Percentiles rank a stretch among this genome's conserved stretches.
phyloP scores from a whole-genome alignment of 2,113 vertebrate species.

The Ciconia boyciana region DNA sequence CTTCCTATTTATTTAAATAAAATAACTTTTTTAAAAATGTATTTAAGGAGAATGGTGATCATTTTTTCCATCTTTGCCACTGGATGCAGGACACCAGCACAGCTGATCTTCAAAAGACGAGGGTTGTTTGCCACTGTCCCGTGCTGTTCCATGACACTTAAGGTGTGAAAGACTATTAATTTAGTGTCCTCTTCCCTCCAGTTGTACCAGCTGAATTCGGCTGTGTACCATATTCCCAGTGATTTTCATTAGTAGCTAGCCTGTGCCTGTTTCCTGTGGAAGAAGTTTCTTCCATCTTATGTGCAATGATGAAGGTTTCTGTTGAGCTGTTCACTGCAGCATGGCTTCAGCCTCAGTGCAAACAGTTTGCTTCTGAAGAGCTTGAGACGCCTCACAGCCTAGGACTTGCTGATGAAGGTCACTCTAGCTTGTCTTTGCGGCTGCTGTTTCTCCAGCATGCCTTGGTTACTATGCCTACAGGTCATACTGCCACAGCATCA shows the following conservation, averaged over 20 bases:
- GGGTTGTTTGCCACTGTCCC: not conserved
- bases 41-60: not conserved
- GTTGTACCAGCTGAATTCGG: not conserved
- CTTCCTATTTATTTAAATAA: not conserved
- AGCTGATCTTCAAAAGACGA: not conserved
- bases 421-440: not conserved
- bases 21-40: not conserved
- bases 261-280: not conserved
- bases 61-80: not conserved
- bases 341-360: not conserved
- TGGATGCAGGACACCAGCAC: not conserved
- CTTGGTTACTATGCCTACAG: not conserved
- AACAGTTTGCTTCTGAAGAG: not conserved
- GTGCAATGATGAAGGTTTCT: not conserved
- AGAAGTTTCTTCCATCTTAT: not conserved
- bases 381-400: not conserved
- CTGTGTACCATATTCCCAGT: fast-evolving
- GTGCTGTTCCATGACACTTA: not conserved
- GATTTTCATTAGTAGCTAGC: not conserved
- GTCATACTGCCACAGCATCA: not conserved
- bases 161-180: not conserved
- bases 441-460: not conserved
- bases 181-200: not conserved
- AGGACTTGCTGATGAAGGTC: not conserved
- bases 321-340: not conserved